A percentile compares a stretch with the other conserved stretches of the same genome.
These are phyloP conservation scores for Manduca sexta DNA, from an alignment of 1,140 invertebrate genomes.

Conservation along the genomic window DNA sequence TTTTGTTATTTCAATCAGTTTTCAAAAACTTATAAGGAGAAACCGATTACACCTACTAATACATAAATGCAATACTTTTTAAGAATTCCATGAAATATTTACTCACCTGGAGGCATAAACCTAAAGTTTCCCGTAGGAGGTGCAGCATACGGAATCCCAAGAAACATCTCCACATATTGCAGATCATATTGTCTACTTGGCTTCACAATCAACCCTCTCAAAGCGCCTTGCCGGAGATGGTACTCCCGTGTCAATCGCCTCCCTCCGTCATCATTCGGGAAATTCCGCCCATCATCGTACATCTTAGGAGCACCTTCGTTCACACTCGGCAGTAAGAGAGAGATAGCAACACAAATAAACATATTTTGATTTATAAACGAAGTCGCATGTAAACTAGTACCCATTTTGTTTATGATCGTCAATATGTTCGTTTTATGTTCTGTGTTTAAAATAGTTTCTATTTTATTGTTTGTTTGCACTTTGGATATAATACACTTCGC, in stretches of 20 bases:
- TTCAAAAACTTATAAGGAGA: no score
- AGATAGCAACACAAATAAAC: slow-evolving; percentile 67
- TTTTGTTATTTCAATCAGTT: no score
- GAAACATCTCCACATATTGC: slow-evolving; percentile 75
- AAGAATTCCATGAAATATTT: no score
- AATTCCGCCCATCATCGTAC: slow-evolving; percentile 45
- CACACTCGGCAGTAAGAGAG: slow-evolving; percentile 52
- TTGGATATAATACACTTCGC: slow-evolving; percentile 34
- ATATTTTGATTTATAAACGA: slow-evolving; percentile 59
- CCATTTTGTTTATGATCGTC: slow-evolving; percentile 58
- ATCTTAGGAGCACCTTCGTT: slow-evolving; percentile 47
- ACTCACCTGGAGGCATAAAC: slow-evolving; percentile 89
- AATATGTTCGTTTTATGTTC: slow-evolving; percentile 50
- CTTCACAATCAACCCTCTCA: slow-evolving; percentile 76
- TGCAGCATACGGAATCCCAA: slow-evolving; percentile 92
- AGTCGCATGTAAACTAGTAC: slow-evolving; percentile 50
- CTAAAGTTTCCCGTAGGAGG: slow-evolving; percentile 87
- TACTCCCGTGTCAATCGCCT: slow-evolving; percentile 65
- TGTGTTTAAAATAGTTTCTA: slow-evolving; percentile 47
- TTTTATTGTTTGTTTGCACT: slow-evolving; percentile 49
- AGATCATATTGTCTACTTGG: slow-evolving; percentile 71
- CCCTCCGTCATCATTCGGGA: slow-evolving; percentile 46
- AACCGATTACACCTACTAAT: no score
- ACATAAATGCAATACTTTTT: no score
- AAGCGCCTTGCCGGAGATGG: slow-evolving; percentile 72